These are phyloP conservation scores for Monodelphis domestica DNA, from an alignment of 2,797 vertebrate species.

Conservation along the genomic window DNA sequence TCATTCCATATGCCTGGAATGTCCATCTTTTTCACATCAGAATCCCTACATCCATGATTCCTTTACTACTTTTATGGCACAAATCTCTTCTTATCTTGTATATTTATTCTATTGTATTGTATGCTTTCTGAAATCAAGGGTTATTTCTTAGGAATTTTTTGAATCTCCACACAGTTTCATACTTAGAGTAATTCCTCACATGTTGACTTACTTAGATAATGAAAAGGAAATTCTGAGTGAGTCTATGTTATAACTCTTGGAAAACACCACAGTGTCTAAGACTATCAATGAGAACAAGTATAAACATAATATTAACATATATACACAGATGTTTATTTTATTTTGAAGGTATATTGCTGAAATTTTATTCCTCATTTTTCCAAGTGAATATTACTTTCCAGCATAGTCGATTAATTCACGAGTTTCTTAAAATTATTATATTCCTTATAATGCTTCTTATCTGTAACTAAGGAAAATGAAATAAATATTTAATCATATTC, in stretches of 20 bases:
- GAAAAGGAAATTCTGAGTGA: neutral
- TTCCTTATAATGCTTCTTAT: neutral
- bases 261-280: neutral
- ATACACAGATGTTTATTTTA: neutral
- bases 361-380: neutral
- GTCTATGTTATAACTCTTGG: neutral
- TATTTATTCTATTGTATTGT: neutral
- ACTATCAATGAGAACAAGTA: neutral
- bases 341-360: too few relatives aligned
- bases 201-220: neutral
- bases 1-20: neutral
- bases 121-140: neutral
- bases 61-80: neutral
- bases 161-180: neutral
- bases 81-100: neutral
- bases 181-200: neutral
- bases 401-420: too few relatives aligned
- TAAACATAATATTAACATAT: neutral
- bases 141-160: neutral
- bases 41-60: neutral
- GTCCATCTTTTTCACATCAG: neutral
- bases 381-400: too few relatives aligned
- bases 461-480: neutral
- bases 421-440: neutral
- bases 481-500: neutral